A percentile compares a stretch with the other conserved stretches of the same genome.
Conservation (phyloP, 92 coral and sea anemone species). For the Montipora capitata region DNA sequence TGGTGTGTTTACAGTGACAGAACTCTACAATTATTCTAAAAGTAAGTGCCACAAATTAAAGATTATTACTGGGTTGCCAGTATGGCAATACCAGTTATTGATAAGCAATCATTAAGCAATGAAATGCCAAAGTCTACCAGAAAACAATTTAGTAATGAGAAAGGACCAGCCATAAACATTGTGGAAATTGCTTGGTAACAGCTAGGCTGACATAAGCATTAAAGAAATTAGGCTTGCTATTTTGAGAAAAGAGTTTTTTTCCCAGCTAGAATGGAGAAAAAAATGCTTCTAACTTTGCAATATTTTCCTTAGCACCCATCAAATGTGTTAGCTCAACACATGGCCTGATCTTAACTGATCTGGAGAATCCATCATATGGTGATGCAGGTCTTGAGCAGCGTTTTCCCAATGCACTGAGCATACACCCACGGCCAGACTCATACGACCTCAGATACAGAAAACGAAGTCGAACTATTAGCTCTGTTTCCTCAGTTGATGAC, state of each 20-base stretch:
- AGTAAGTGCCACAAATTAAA: conserved; percentile 72
- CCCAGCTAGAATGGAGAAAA: no score
- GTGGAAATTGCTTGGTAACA: no score
- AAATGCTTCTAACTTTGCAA: not conserved
- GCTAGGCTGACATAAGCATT: no score
- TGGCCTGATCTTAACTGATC: conserved; percentile 74
- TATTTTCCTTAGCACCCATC: conserved; percentile 72
- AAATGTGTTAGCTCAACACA: conserved; percentile 81
- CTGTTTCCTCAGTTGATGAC: conserved; percentile 94
- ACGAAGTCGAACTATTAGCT: conserved; percentile 91
- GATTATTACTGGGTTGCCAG: no score
- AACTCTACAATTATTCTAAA: conserved; percentile 93
- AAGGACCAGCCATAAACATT: no score
- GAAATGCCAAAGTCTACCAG: not conserved
- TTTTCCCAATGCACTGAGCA: conserved; percentile 84
- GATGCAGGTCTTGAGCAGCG: conserved; percentile 87
- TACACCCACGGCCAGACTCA: conserved; percentile 88
- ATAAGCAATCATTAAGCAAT: no score
- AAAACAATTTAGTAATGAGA: no score
- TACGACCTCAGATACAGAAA: conserved; percentile 93
- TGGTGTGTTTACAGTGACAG: conserved; percentile 98
- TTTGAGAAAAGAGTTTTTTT: no score
- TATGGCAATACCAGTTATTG: no score
- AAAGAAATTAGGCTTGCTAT: no score
- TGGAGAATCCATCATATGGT: conserved; percentile 85